Evolutionary conservation across 2,113 vertebrate genomes (phyloP), one percentile per base, ranked within the genome.

Genomic region (Vombatus ursinus): DNA sequence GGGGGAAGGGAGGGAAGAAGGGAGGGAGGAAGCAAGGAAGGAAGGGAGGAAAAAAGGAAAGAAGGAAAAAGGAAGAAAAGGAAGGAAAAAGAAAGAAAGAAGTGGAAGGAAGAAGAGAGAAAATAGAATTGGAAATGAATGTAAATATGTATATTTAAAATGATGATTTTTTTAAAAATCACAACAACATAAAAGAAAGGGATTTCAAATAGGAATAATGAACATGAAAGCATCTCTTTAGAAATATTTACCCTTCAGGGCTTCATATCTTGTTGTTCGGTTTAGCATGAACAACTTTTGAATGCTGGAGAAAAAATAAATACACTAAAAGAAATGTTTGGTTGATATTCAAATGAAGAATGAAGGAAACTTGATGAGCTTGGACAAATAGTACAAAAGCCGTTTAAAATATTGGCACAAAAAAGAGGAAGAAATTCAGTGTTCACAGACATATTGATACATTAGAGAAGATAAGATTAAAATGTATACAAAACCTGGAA

Each of bases 241-340:
- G 47, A 54, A 50, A 44, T 44, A 1, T 90, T n/a, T 77, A n/a
- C 3, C 91, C 49, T 92, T 94, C 52, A 44, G 23, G 44, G 8
- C 90, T 14, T 6, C 37, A 91, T 52, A 25, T 95, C 10, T 93
- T 94, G 44, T 23, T 92, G 91, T 97, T 92, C 96, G 93, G 24
- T 23, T 94, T 89, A n/a, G 2, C 44, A 23, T 19, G 22, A 93
- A 52, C 54, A 93, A 12, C 10, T 91, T 92, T 12, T 89, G 24
- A 51, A 92, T 51, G 90, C 31, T 52, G 90, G 31, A 52, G 90
- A 68, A 68, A 68, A 37, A 52, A 28, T 37, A 50, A 91, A 51
- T 10, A 25, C 0, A 24, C n/a, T 52, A 23, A 77, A 96, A 91
- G 31, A 94, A 94, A 52, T 77, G 24, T 11, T 50, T 68, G 50